These are phyloP conservation scores for Amblyopsis rosae DNA, from an alignment of 2,113 vertebrate genomes.

Conservation along the genomic window DNA sequence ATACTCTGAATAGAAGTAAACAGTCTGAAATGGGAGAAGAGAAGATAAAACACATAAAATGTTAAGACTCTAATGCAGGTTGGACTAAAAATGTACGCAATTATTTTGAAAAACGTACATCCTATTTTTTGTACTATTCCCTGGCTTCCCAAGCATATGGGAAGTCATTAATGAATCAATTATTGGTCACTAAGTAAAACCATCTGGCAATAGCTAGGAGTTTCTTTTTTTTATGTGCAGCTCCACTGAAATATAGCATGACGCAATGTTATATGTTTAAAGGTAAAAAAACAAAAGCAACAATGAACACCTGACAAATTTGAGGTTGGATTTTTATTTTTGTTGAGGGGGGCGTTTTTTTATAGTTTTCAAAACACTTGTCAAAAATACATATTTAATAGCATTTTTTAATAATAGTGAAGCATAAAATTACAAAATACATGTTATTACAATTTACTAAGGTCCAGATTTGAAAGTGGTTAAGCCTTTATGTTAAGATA, in stretches of 20 bases:
- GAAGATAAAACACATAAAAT: neutral
- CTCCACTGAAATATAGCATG: slow-evolving; percentile 33
- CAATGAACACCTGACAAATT: slow-evolving; percentile 37
- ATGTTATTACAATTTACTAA: too few relatives aligned
- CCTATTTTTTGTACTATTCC: neutral
- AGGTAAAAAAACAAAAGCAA: neutral
- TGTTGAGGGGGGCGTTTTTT: too few relatives aligned
- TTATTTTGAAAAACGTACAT: neutral
- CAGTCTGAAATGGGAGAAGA: slow-evolving; percentile 66
- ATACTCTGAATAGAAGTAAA: slow-evolving; percentile 71
- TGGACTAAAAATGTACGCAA: too few relatives aligned
- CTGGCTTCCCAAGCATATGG: slow-evolving; percentile 37
- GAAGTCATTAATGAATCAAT: slow-evolving; percentile 74
- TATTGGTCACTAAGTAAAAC: slow-evolving; percentile 59
- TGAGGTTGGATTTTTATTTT: neutral
- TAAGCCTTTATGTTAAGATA: too few relatives aligned
- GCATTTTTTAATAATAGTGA: too few relatives aligned
- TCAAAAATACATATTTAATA: too few relatives aligned
- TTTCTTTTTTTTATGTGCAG: slow-evolving; percentile 33
- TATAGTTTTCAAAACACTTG: too few relatives aligned
- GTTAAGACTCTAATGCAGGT: neutral
- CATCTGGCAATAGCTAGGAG: slow-evolving; percentile 51
- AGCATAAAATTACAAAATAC: too few relatives aligned
- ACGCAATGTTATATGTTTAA: slow-evolving; percentile 3
- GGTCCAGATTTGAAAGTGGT: too few relatives aligned